phyloP scores from a whole-genome alignment of 2,888 invertebrate species.

The Sisyra terminalis region DNA sequence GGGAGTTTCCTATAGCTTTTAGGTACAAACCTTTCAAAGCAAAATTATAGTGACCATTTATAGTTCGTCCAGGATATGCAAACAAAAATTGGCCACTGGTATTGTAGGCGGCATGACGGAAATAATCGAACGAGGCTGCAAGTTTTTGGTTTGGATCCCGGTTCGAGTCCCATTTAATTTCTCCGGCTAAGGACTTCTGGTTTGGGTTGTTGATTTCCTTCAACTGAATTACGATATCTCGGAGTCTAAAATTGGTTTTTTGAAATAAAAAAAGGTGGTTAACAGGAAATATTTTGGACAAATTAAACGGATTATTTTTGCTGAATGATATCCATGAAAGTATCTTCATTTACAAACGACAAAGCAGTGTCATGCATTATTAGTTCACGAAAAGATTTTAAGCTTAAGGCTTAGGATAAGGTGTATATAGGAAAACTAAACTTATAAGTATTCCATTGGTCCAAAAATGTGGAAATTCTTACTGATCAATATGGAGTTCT shows the following conservation, averaged over 20 bases:
- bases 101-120: slow-evolving; percentile 39
- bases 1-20: too few relatives aligned
- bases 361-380: too few relatives aligned
- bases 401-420: too few relatives aligned
- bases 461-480: slow-evolving; percentile 21
- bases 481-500: slow-evolving; percentile 67
- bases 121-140: slow-evolving; percentile 40
- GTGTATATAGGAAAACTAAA: too few relatives aligned
- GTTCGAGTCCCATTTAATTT: slow-evolving; percentile 76
- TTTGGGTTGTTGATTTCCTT: slow-evolving; percentile 39
- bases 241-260: slow-evolving; percentile 31
- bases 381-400: too few relatives aligned
- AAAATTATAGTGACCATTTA: slow-evolving; percentile 50
- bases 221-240: slow-evolving; percentile 55
- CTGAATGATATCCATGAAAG: too few relatives aligned
- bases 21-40: slow-evolving; percentile 29
- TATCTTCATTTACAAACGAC: too few relatives aligned
- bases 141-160: slow-evolving; percentile 63
- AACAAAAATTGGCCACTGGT: slow-evolving; percentile 45
- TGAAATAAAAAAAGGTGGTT: too few relatives aligned
- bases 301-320: too few relatives aligned
- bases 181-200: slow-evolving; percentile 49
- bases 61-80: slow-evolving; percentile 59
- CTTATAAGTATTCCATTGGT: neutral
- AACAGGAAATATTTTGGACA: too few relatives aligned